A percentile compares a stretch with the other conserved stretches of the same genome.
phyloP scores from a whole-genome alignment of 2,113 vertebrate genomes.

The Atractosteus spatula region DNA sequence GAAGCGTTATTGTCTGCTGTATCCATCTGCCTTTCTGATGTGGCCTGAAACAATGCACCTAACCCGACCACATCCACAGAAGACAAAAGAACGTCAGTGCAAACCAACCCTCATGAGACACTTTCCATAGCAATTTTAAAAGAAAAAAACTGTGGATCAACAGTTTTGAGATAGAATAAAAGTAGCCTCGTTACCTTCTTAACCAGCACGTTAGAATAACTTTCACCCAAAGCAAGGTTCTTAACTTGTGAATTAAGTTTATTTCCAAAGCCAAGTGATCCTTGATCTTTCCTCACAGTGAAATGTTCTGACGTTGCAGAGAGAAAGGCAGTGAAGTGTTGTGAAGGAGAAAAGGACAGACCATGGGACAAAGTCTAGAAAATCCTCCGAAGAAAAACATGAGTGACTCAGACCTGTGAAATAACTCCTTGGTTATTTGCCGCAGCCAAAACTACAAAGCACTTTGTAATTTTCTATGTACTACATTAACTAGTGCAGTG shows the following conservation, averaged over 20 bases:
- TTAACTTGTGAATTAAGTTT: slow-evolving; percentile 51
- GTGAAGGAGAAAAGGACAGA: slow-evolving; percentile 42
- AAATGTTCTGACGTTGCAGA: slow-evolving; percentile 38
- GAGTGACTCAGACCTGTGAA: slow-evolving; percentile 16
- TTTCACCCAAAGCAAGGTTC: slow-evolving; percentile 49
- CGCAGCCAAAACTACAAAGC: no score
- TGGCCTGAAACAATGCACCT: slow-evolving; percentile 82
- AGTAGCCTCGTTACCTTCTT: no score
- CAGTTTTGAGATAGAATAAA: no score
- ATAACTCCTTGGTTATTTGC: not conserved
- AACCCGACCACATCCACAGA: slow-evolving; percentile 10
- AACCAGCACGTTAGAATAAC: not conserved
- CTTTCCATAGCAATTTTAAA: no score
- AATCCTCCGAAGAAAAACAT: slow-evolving; percentile 25
- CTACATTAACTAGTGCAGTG: no score
- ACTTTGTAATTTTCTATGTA: no score
- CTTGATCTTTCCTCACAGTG: slow-evolving; percentile 47
- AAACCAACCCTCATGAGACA: not conserved
- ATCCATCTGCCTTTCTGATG: slow-evolving; percentile 82
- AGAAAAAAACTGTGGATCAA: no score
- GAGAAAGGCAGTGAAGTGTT: slow-evolving; percentile 37
- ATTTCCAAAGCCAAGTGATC: slow-evolving; percentile 62
- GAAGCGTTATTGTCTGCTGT: slow-evolving; percentile 85
- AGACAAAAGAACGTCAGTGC: not conserved
- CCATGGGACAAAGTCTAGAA: slow-evolving; percentile 48